Evolutionary conservation across 2,113 vertebrate genomes (phyloP), one percentile per base, ranked within the genome.

Genomic region (Sylvilagus bachmani): DNA sequence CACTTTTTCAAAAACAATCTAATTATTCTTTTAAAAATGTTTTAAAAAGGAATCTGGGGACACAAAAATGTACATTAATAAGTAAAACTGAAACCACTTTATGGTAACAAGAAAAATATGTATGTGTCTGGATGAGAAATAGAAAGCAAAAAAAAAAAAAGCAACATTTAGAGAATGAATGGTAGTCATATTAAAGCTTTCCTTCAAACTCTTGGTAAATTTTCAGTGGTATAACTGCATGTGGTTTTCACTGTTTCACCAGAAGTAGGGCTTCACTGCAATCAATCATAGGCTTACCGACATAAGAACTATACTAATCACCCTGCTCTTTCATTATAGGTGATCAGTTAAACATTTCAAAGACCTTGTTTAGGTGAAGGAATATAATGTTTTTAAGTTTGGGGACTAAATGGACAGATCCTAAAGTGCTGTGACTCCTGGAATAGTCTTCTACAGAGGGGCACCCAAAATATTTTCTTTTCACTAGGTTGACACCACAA

Each of bases 11-110:
- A 74, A 96, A 69, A 61, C 24, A 77, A 92, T 80, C 61, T 82
- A 94, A 91, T 86, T 71, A 73, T 58, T 86, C 64, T 83, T 95
- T 89, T 44, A 89, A 93, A 93, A 94, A 86, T 80, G 5, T 58
- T 86, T 92, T 17, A 11, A 87, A 62, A 85, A 84, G 73, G 17
- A 82, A 86, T 53, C 64, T 25, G 6, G 9, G 88, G 17, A 91
- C 90, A 90, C 27, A 38, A 58, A 70, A 93, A 91, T 36, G 38
- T 21, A 79, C 19, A 31, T 81, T 86, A 86, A 85, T 73, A 86
- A 94, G 25, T 36, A 91, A 95, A 91, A 89, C 31, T 91, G 27
- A 29, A 86, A 77, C 69, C 11, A 86, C 12, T 69, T 31, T 49
- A 38, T 73, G 19, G 55, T 79, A 95, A 84, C 81, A 89, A 73